Conservation (phyloP, 1,140 invertebrate genomes). For the Magallana ariakensis region DNA sequence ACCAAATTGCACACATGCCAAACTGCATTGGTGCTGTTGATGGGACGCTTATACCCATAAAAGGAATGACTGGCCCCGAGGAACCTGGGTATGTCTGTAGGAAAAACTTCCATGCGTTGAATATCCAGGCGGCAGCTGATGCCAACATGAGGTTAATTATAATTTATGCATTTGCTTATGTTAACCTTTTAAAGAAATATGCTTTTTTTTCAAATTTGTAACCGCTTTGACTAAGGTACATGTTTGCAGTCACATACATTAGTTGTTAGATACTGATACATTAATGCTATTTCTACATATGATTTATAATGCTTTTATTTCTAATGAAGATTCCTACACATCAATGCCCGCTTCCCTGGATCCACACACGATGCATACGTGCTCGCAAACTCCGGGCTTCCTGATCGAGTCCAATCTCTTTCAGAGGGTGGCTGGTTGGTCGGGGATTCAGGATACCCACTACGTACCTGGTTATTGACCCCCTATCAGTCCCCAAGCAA, state of each 20-base stretch:
- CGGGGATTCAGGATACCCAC: background rate
- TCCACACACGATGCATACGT: background rate
- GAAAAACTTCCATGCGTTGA: background rate
- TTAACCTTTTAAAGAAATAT: no score
- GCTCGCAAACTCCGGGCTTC: background rate
- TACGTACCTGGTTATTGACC: no score
- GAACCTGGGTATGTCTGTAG: no score
- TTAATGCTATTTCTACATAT: background rate
- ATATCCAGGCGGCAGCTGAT: background rate
- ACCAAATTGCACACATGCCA: no score
- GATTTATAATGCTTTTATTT: background rate
- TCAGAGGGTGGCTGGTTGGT: background rate
- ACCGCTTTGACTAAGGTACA: no score
- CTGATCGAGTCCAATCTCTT: background rate
- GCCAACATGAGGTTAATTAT: slow-evolving; percentile 16
- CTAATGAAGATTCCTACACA: background rate
- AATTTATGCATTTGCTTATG: no score
- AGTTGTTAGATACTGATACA: background rate
- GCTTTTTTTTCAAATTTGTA: no score
- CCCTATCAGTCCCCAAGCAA: no score
- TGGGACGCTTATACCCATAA: no score
- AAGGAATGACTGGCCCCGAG: no score
- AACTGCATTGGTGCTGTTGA: no score
- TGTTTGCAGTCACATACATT: background rate
- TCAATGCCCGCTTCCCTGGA: background rate